A percentile compares a stretch with the other conserved stretches of the same genome.
These are phyloP conservation scores for Euzetes globulus DNA, from an alignment of 2,888 invertebrate species.

Conservation along the genomic window DNA sequence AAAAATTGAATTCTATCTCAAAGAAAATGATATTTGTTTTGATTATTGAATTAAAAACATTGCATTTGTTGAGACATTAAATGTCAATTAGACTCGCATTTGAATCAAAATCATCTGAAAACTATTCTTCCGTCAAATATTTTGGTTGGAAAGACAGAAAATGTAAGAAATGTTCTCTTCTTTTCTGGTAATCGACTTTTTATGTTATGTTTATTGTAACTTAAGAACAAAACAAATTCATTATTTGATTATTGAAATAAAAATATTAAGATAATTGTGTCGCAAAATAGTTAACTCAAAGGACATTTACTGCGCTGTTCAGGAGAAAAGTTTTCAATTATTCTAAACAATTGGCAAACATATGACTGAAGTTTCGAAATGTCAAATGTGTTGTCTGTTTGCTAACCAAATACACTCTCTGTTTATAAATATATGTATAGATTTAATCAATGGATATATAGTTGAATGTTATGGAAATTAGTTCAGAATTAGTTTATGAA, in stretches of 20 bases:
- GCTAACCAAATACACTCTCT: background rate
- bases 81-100: slow-evolving; percentile 11
- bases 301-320: too few species aligned
- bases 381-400: slow-evolving; percentile 5
- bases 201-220: too few species aligned
- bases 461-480: slow-evolving; percentile 15
- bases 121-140: too few species aligned
- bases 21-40: background rate
- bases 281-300: too few species aligned
- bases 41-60: background rate
- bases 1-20: background rate
- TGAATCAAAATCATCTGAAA: too few species aligned
- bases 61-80: background rate
- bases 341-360: slow-evolving; percentile 4
- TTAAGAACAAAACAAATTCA: too few species aligned
- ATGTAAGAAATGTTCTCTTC: too few species aligned
- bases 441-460: slow-evolving; percentile 3
- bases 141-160: too few species aligned
- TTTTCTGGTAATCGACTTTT: too few species aligned
- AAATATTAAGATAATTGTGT: too few species aligned
- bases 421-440: background rate
- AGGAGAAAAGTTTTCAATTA: background rate
- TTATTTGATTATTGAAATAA: too few species aligned
- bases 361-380: background rate
- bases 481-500: background rate